Evolutionary conservation across 2,113 vertebrate species (phyloP).

Genomic region (Rousettus leschenaultii): DNA sequence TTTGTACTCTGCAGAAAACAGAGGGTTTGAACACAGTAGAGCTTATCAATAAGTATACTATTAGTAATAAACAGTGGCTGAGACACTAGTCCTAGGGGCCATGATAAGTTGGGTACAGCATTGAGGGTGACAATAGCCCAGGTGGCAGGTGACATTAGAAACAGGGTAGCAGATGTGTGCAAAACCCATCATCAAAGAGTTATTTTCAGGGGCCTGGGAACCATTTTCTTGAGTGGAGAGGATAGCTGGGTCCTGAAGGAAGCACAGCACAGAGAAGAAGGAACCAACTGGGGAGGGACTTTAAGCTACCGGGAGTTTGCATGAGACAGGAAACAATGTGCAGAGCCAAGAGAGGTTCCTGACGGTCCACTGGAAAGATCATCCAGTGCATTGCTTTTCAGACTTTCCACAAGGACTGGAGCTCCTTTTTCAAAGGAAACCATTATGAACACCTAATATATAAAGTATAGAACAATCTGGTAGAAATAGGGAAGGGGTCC

Average conservation of each 20-base stretch:
- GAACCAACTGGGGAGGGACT: rapidly evolving
- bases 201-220: neutral
- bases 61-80: neutral
- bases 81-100: neutral
- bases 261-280: neutral
- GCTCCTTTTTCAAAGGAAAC: neutral
- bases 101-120: neutral
- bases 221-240: neutral
- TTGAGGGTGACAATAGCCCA: neutral
- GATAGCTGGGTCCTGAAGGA: neutral
- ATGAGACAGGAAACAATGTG: neutral
- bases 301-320: neutral
- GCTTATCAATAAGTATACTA: neutral
- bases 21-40: neutral
- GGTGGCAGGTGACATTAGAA: neutral
- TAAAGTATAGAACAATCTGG: too few species aligned
- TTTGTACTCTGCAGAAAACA: neutral
- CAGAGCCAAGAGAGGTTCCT: neutral
- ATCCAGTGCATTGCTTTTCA: neutral
- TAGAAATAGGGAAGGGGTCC: neutral
- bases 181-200: neutral
- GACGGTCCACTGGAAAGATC: neutral
- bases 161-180: neutral
- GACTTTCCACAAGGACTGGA: neutral
- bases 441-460: neutral